phyloP scores from a whole-genome alignment of 92 coral and sea anemone genomes.

The Palythoa heliodiscus region DNA sequence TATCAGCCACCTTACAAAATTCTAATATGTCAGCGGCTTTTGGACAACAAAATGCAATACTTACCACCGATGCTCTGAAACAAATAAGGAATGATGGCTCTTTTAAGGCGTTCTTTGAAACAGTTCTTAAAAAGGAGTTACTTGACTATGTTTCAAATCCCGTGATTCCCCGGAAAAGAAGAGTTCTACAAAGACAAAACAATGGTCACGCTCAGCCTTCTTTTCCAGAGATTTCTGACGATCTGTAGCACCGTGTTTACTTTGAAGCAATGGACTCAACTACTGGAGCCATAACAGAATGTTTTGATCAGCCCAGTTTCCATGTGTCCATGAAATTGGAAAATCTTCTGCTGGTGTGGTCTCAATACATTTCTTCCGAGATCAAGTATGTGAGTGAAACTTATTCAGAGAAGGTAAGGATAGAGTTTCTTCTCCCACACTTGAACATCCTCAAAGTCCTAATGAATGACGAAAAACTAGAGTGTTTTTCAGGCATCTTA shows the following conservation, averaged over 20 bases:
- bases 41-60: conserved; percentile 49
- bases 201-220: conserved; percentile 49
- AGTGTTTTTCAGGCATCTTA: conserved; percentile 48
- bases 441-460: conserved; percentile 51
- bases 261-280: conserved; percentile 63
- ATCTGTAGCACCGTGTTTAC: conserved; percentile 47
- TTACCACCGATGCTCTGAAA: conserved; percentile 48
- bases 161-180: conserved; percentile 49
- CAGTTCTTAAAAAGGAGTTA: conserved; percentile 47
- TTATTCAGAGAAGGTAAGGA: conserved; percentile 39
- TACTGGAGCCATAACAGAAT: conserved; percentile 39
- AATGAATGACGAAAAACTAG: conserved; percentile 30
- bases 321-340: conserved; percentile 44
- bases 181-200: conserved; percentile 46
- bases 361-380: conserved; percentile 54
- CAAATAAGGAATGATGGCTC: conserved; percentile 43
- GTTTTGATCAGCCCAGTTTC: conserved; percentile 59
- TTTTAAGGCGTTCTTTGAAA: conserved; percentile 51
- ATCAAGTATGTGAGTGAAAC: conserved; percentile 44
- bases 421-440: conserved; percentile 56
- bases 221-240: conserved; percentile 57
- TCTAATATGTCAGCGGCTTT: conserved; percentile 45
- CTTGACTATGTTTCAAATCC: conserved; percentile 48
- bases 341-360: conserved; percentile 47
- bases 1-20: conserved; percentile 46